Base-by-base conservation (phyloP, 2,113 vertebrate genomes). In the Solea solea region DNA sequence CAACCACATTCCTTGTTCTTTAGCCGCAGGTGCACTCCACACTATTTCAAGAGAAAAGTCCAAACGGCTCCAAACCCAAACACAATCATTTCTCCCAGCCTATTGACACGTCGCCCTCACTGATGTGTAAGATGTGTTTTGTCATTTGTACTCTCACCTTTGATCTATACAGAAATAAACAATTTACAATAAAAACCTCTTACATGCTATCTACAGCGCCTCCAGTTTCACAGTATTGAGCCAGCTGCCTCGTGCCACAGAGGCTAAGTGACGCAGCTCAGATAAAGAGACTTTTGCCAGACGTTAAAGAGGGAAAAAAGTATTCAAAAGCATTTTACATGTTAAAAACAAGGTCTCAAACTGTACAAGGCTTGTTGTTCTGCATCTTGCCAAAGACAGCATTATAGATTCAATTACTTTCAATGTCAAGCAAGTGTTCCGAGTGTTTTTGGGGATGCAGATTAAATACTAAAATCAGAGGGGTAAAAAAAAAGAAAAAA, bases 191-290 rank as follows among this genome's bases (percentile, higher is more conserved):
- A 88, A 90, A 91, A 89, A 89, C 74, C 80, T 90, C 86, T 91
- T 75, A 74, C 88, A 78, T 88, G 89, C 89, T 90, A 93, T 90
- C 87, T 94, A 91, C 93, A 93, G 88, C 84, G 89, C 90, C 92
- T 94, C 91, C 88, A 90, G 88, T 93, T 93, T 94, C 93, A 94
- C 93, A 94, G 93, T 93, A 92, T 92, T 86, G 83, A 86, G 89
- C 88, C 91, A 69, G 84, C 88, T 82, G 89, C 90, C 72, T 76
- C 82, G 21, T 16, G 69, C 80, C 84, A 53, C 76, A 52, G 34
- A 71, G 86, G 77, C 74, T 53, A 50, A 50, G 83, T 68, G 84
- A 81, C n/a, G 76, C 90, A 88, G 88, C 82, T 83, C 76, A 64
- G 91, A 90, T 84, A 85, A 69, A 87, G 91, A 89, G 76, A 93